These are phyloP conservation scores for Psylliodes chrysocephalus DNA, from an alignment of 2,888 invertebrate species.

Conservation along the genomic window DNA sequence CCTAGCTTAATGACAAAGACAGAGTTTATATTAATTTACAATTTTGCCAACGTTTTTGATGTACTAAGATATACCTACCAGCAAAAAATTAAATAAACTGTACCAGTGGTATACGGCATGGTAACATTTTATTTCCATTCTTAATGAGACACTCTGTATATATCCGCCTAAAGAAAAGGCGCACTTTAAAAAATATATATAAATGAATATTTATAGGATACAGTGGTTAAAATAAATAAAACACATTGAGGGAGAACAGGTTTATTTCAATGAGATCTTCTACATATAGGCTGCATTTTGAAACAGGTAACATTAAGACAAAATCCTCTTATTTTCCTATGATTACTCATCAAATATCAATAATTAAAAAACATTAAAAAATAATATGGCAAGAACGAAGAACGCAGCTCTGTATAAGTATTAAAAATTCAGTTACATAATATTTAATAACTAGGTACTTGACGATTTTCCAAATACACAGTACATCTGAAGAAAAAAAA, in stretches of 20 bases:
- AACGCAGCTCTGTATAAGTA: conserved; percentile 32
- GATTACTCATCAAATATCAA: conserved; percentile 36
- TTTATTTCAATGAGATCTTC: conserved; percentile 49
- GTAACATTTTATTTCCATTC: no score
- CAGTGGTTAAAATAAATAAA: conserved; percentile 26
- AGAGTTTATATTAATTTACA: no score
- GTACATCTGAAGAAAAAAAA: conserved; percentile 8
- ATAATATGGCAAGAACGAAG: conserved; percentile 42
- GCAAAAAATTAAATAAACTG: no score
- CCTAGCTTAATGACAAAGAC: no score
- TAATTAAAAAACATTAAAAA: conserved; percentile 30
- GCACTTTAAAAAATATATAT: no score
- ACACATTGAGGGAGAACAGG: conserved; percentile 38
- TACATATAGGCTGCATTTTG: conserved; percentile 44
- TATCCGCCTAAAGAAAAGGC: no score
- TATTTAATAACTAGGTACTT: conserved; percentile 18
- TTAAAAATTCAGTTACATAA: conserved; percentile 20
- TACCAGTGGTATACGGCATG: no score
- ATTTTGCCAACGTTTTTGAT: no score
- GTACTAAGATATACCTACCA: no score
- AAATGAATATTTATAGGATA: no score
- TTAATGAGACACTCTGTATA: no score
- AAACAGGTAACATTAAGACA: conserved; percentile 50
- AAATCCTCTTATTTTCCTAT: conserved; percentile 31
- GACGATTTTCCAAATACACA: conserved; percentile 20